Percentiles rank a stretch among this genome's conserved stretches.
phyloP scores from a whole-genome alignment of 2,797 vertebrate species.

The Rhynchotus rufescens region DNA sequence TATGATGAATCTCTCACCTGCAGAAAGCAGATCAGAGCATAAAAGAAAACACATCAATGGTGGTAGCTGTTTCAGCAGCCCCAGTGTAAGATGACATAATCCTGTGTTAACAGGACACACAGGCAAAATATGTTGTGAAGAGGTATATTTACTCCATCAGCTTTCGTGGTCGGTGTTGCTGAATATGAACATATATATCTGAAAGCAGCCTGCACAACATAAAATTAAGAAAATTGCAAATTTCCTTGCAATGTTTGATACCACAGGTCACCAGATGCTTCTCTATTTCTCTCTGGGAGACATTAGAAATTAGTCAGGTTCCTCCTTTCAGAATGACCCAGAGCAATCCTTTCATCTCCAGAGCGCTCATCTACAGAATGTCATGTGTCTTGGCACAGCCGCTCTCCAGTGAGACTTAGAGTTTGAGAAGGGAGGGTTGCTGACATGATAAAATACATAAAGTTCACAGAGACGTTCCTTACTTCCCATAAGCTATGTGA shows the following conservation, averaged over 20 bases:
- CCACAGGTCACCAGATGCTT: not conserved
- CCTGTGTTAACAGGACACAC: not conserved
- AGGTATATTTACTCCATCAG: not conserved
- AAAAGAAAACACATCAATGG: not conserved
- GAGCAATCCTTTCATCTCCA: not conserved
- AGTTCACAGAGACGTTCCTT: not conserved
- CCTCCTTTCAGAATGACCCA: not conserved
- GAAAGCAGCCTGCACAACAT: not conserved
- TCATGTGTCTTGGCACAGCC: not conserved
- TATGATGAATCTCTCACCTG: slow-evolving; percentile 2
- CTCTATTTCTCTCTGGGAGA: not conserved
- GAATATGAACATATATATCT: not conserved
- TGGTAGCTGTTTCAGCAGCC: not conserved
- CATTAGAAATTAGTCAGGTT: not conserved
- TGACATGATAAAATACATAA: slow-evolving; percentile 19
- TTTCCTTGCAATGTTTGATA: not conserved
- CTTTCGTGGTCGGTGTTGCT: not conserved
- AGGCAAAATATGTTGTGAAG: not conserved
- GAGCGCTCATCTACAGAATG: not conserved
- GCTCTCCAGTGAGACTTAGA: not conserved
- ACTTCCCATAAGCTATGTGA: not conserved
- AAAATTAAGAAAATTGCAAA: not conserved
- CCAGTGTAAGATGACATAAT: not conserved
- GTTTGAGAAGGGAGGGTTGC: not conserved
- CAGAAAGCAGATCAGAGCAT: not conserved